Evolutionary conservation across 2,113 vertebrate species (phyloP), one percentile per base, ranked within the genome.

Genomic region (Myrmecobius fasciatus): DNA sequence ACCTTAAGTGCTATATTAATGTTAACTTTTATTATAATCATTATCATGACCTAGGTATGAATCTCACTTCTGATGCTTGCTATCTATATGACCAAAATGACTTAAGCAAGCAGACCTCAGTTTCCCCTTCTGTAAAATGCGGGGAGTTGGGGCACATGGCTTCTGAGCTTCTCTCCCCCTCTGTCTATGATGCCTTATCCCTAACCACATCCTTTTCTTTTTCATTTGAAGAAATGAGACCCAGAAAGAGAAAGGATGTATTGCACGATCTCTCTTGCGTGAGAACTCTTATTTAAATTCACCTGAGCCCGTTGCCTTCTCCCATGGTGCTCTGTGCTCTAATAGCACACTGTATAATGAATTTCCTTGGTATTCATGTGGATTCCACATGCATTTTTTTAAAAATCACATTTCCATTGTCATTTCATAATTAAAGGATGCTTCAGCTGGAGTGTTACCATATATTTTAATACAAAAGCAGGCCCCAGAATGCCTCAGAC

Each of bases 351-450:
- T 53, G 95, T 93, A 75, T 88, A 93, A 22, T 90, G 25, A 92
- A 89, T 92, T 91, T 92, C 0, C 89, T 47, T 91, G 94, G 28
- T 56, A 60, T 94, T 94, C 0, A 0, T 43, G 47, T 47, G 52
- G 25, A 25, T 92, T 17, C 89, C 92, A 10, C 8, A 17, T 49
- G 46, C 92, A 36, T 88, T 67, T 92, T 54, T 47, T 94, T 94
- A 0, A 94, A 56, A 96, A 92, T 96, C 96, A 89, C 48, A 67
- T 12, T 96, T 95, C 91, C 92, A 4, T 7, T 96, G 10, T 93
- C 31, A 91, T 89, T 94, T 94, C 96, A 89, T 97, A 96, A 97
- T 95, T 97, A 94, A 97, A 88, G 20, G 52, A 92, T 92, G 52
- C 92, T 96, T 97, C 88, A 96, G 54, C 10, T 95, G 2, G 46